Evolutionary conservation across 1,140 invertebrate genomes (phyloP), one percentile per base, ranked within the genome.

Genomic region (Bombus waltoni): DNA sequence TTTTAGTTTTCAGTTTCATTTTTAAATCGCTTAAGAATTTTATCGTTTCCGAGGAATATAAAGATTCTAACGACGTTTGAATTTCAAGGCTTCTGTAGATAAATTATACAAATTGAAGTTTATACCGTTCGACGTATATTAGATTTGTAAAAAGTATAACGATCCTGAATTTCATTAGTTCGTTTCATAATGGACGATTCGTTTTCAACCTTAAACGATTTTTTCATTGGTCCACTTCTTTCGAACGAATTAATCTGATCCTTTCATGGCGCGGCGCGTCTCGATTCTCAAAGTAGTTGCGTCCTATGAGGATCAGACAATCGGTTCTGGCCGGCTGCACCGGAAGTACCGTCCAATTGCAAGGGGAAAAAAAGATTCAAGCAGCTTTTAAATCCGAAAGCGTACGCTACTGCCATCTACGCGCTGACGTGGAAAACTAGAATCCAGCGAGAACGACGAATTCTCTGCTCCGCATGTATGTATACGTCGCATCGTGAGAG

Each of bases 341-440:
- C n/a, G 70, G 78, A 81, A 65, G 75, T 5, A 47, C 1, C 32
- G 32, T 18, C 40, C 83, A 87, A 87, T 89, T 83, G 72, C 66
- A 47, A 38, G 35, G 11, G 59, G 42, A 35, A 38, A 32, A 71
- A 75, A 83, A 72, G 78, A 73, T 77, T 71, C 65, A 47, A 22
- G 40, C 47, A 57, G 57, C 75, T 89, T 90, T 90, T 85, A 90
- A 90, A 90, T 90, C 73, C 79, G 79, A 87, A 87, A 92, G 90
- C 57, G 90, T 75, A 92, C 77, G 79, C 71, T 91, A 91, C 82
- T 81, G 91, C 91, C 91, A 92, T 90, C 91, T 92, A 92, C 88
- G 87, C 81, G 91, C 71, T 68, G 72, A 78, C 83, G 70, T 68
- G 77, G 85, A 91, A 90, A 92, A 91, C 90, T 92, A 79, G 81